Evolutionary conservation across 1,140 invertebrate genomes (phyloP), one percentile per base, ranked within the genome.

Genomic region (Thaumetopoea pityocampa): DNA sequence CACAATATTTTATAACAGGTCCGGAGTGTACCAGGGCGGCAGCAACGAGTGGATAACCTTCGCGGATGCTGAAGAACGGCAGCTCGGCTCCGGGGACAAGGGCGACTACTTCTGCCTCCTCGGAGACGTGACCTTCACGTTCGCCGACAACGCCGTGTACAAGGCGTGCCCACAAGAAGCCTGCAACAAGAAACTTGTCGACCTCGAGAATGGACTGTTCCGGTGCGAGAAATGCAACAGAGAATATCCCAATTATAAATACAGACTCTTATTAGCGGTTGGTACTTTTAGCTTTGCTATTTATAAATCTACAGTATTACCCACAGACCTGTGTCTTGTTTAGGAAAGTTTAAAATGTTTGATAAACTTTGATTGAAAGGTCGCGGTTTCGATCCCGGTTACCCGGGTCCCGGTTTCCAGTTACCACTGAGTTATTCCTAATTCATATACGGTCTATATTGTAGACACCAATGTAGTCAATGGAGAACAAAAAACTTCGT

Each of bases 111-210:
- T 90, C 81, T 64, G 50, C 4, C 52, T 85, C 3, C 51, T 85
- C 2, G 84, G 82, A 3, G 73, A 70, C 0, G 50, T 86, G 4
- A 83, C 74, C 0, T 85, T 79, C 55, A 73, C 70, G 1, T 84
- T 89, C 61, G 85, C 88, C 0, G 94, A 97, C 47, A 97, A 95
- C 69, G 88, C 91, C 15, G 77, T 97, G 24, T 99, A 99, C 69
- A 92, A 96, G 85, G 92, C 96, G 1, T 99, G 97, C 64, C 94
- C 96, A 0, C 87, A 88, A 36, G 88, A 92, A 5, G 88, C 90
- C 22, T 99, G 97, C 74, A 97, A 98, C 63, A 99, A 98, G 68
- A 99, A 99, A 81, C 89, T 96, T 0, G 85, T 97, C 14, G 96
- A 98, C 84, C 88, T 92, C 67, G 90, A 92, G 26, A 96, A 96